Conservation (phyloP, 2,888 invertebrate genomes). For the Frankliniella fusca region DNA sequence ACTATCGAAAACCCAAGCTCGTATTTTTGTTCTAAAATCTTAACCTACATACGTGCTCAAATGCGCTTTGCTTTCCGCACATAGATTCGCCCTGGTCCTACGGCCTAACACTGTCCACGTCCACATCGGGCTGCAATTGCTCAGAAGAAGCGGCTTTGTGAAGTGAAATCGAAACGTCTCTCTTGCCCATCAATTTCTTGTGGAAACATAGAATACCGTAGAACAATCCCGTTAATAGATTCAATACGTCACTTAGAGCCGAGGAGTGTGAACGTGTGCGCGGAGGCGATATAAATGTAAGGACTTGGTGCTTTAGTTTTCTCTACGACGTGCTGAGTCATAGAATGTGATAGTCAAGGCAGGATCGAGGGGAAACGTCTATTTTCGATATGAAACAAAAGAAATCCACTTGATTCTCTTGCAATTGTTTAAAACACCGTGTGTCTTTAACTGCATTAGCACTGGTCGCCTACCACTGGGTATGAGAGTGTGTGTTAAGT, state of each 20-base stretch:
- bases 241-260: not conserved
- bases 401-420: not conserved
- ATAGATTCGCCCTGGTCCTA: not conserved
- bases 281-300: not conserved
- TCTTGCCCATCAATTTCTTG: not conserved
- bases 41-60: not conserved
- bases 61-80: constrained; percentile 8
- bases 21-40: not conserved
- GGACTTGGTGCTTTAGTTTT: constrained; percentile 20
- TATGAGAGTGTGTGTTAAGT: not conserved
- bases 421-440: not conserved
- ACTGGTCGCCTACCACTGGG: not conserved
- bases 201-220: constrained; percentile 1
- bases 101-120: not conserved
- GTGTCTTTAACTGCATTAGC: not conserved
- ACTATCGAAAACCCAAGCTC: too few species aligned
- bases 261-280: not conserved
- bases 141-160: not conserved
- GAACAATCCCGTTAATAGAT: not conserved
- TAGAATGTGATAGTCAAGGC: constrained; percentile 15
- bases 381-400: constrained; percentile 18
- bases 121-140: not conserved
- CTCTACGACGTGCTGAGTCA: not conserved
- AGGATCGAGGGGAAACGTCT: not conserved
- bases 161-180: too few species aligned